A percentile compares a stretch with the other conserved stretches of the same genome.
These are phyloP conservation scores for Lingula anatina DNA, from an alignment of 2,888 invertebrate genomes.

Conservation along the genomic window DNA sequence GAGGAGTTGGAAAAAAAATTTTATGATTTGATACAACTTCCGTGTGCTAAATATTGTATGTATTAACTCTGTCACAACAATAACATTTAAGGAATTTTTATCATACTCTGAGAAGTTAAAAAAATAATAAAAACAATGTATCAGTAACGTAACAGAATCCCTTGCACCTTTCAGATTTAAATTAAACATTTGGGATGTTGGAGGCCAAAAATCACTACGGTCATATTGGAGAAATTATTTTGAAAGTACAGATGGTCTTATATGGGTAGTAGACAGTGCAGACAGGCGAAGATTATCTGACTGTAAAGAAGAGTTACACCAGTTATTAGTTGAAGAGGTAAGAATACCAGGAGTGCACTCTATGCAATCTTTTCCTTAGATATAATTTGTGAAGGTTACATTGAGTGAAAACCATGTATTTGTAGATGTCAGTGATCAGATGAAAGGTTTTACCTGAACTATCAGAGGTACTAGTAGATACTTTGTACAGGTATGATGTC, in stretches of 20 bases:
- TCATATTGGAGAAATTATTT: constrained; percentile 99
- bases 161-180: constrained; percentile 60
- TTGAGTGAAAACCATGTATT: background rate
- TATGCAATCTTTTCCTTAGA: constrained; percentile 3
- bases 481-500: too few species aligned
- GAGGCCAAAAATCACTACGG: constrained; percentile 93
- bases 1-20: too few species aligned
- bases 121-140: too few species aligned
- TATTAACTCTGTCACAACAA: too few species aligned
- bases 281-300: constrained; percentile 84
- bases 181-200: constrained; percentile 98
- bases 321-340: constrained; percentile 82
- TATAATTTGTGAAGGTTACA: constrained; percentile 2
- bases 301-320: constrained; percentile 78
- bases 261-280: constrained; percentile 99
- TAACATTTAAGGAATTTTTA: too few species aligned
- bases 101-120: too few species aligned
- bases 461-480: too few species aligned
- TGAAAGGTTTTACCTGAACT: background rate
- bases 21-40: too few species aligned
- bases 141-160: too few species aligned
- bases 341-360: too few species aligned
- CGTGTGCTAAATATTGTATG: too few species aligned
- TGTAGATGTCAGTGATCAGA: background rate
- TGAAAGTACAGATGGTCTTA: constrained; percentile 95